Evolutionary conservation across 2,113 vertebrate genomes (phyloP).

Genomic region (Entosphenus tridentatus): DNA sequence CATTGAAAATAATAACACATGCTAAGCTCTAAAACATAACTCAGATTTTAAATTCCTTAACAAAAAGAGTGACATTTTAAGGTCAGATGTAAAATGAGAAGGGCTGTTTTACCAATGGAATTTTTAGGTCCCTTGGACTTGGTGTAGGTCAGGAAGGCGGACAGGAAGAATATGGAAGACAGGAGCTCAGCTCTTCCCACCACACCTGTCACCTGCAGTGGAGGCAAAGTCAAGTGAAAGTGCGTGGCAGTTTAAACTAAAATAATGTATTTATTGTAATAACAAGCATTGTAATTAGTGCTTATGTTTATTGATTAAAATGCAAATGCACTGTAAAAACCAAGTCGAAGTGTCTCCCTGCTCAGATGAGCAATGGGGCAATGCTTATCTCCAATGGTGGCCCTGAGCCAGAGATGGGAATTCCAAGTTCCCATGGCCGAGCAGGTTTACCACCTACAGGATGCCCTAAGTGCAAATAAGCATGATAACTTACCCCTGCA

Average conservation of each 20-base stretch:
- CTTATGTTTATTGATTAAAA: too few relatives aligned
- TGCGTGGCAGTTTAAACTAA: background rate
- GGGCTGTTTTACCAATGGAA: conserved; percentile 43
- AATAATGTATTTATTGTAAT: too few relatives aligned
- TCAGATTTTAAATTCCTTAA: background rate
- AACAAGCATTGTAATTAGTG: too few relatives aligned
- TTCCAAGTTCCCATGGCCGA: too few relatives aligned
- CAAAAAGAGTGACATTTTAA: background rate
- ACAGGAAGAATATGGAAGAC: conserved; percentile 80
- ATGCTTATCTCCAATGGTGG: too few relatives aligned
- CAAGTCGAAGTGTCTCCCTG: too few relatives aligned
- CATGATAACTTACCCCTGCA: too few relatives aligned
- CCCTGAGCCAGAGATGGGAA: too few relatives aligned
- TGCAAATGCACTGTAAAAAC: too few relatives aligned
- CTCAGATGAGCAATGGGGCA: too few relatives aligned
- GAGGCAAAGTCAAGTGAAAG: conserved; percentile 7
- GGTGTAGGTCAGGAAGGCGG: conserved; percentile 76
- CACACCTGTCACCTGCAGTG: conserved; percentile 64
- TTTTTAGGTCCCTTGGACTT: conserved; percentile 64
- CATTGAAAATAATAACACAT: background rate
- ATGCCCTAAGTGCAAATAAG: too few relatives aligned
- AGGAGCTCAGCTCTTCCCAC: conserved; percentile 88
- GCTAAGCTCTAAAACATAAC: background rate
- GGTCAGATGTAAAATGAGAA: background rate
- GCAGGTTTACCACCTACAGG: too few relatives aligned